Evolutionary conservation across 2,888 invertebrate genomes (phyloP), one percentile per base, ranked within the genome.

Genomic region (Acronicta aceris): DNA sequence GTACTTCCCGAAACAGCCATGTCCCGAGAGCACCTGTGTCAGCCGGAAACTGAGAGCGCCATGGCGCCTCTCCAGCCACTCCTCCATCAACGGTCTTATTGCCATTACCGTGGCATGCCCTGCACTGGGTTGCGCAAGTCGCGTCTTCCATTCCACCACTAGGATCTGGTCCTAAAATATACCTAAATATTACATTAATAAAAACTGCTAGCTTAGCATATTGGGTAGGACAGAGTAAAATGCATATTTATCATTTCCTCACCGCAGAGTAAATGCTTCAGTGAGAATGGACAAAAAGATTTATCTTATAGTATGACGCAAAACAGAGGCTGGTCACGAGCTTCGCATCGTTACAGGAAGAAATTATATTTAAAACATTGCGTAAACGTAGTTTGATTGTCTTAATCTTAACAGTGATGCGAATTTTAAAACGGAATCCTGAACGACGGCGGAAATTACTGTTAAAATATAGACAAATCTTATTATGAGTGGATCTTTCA

Each of bases 291-390:
- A 41, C 50, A 38, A 30, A 41, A 53, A 57, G 47, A 71, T 73
- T 71, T 71, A 66, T 71, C 48, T 40, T 36, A 21, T 21, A 45
- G 43, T 49, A 61, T 75, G 76, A 73, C 74, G 76, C 53, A 76
- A 61, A 60, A 80, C 74, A 77, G 59, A 43, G 48, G 42, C 40
- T 54, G 69, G 60, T 66, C 70, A 65, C 59, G 74, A 60, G 62
- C 27, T 60, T 36, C 33, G 30, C 36, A 50, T 71, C 67, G 60
- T 59, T 49, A 74, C 75, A 71, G 60, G 60, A 71, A 66, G 47
- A 74, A 58, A 66, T 66, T 58, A 55, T 52, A 66, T 54, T 58
- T 41, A 50, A 59, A 65, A 40, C 50, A 59, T 50, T 65, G 13
- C 17, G 51, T n/a, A 33, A 17, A 41, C 46, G 45, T 13, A 16